These are phyloP conservation scores for Spondyliosoma cantharus DNA, from an alignment of 2,797 vertebrate genomes.

Conservation along the genomic window DNA sequence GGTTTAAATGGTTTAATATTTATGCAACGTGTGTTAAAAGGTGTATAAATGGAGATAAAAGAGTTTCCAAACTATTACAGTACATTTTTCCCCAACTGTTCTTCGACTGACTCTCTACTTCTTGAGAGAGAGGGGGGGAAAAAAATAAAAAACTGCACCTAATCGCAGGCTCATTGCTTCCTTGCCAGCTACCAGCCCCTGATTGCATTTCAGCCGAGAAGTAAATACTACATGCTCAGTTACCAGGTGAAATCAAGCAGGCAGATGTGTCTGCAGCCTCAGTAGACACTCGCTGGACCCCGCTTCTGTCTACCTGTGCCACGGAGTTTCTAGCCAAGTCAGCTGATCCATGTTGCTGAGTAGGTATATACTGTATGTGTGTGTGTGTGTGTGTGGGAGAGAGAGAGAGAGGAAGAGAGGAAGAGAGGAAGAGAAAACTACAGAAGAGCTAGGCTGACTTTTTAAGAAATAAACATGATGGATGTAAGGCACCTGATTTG, in stretches of 20 bases:
- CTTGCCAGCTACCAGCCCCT: conserved; percentile 80
- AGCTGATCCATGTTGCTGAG: conserved; percentile 72
- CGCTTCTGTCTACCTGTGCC: conserved; percentile 74
- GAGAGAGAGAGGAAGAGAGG: not conserved
- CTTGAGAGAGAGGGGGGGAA: not conserved
- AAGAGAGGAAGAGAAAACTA: conserved; percentile 10
- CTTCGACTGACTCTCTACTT: conserved; percentile 50
- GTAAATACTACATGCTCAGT: conserved; percentile 87
- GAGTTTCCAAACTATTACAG: conserved; percentile 26
- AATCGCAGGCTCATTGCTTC: conserved; percentile 77
- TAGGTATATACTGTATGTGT: conserved; percentile 26
- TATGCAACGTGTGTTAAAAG: not conserved
- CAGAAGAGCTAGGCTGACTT: conserved; percentile 2
- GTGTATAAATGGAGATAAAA: not conserved
- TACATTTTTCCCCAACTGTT: conserved; percentile 12
- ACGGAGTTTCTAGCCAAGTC: conserved; percentile 76
- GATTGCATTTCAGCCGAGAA: conserved; percentile 85
- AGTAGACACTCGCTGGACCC: conserved; percentile 81
- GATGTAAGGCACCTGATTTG: not conserved
- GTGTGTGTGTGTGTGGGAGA: conserved; percentile 9
- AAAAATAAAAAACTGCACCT: conserved; percentile 44
- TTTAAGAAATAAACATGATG: conserved; percentile 15
- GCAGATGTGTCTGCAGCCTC: conserved; percentile 83
- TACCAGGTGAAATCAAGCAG: conserved; percentile 86
- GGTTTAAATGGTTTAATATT: not conserved